Base-by-base conservation (phyloP, 64 coral and sea anemone genomes). In the Actinia tenebrosa region DNA sequence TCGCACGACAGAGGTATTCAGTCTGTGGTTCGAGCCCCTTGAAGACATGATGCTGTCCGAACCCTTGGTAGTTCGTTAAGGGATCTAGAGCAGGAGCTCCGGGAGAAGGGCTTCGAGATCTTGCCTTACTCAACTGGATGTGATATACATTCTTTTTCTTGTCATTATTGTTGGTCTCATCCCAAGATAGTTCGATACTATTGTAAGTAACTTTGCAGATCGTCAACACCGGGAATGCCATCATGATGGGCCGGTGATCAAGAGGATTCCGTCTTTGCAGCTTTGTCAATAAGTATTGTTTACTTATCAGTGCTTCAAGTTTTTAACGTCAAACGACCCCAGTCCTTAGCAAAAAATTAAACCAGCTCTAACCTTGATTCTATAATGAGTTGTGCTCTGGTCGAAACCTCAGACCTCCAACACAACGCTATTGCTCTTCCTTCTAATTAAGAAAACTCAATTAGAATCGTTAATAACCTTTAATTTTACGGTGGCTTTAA, bases 41-140 rank as follows among this genome's bases (percentile, higher is more conserved):
- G 45, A 96, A 96, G 15, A 91, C 91, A 81, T 90, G 86, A 20
- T 45, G 86, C 22, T 88, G 80, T 15, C 94, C 86, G 56, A 84
- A 93, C 3, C 94, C 94, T 82, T 96, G 94, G 56, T 96, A 96
- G 88, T 96, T 96, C 11, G 94, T 96, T 0, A 93, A 82, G 0
- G 91, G 94, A 88, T 96, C 94, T 9, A 96, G 56, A 30, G 86
- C 75, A 26, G 91, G 94, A 0, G 88, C 94, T 2, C 94, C 94
- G 1, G 94, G 91, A 83, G 90, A 88, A 37, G 94, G 80, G 10
- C 88, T 84, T 10, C 91, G 30, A 7, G 85, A 45, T 22, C 91
- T 84, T 45, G 88, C 71, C 44, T 72, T 96, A 91, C 91, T 96
- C 59, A 96, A 19, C 62, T 96, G 94, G 13, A 96, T 87, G 17